phyloP scores from a whole-genome alignment of 1,140 invertebrate genomes.

The Linepithema humile region DNA sequence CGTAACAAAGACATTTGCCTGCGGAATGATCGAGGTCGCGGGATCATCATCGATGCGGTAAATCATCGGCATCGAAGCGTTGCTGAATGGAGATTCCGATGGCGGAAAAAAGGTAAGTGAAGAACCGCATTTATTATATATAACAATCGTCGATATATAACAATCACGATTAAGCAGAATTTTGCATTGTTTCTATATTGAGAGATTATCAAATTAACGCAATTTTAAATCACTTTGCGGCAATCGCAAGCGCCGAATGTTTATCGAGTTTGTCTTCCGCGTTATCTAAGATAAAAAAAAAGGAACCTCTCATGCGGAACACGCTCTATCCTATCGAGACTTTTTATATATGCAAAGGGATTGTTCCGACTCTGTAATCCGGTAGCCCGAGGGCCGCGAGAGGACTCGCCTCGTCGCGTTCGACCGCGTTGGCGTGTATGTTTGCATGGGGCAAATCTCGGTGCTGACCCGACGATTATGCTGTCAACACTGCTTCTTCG shows the following conservation, averaged over 20 bases:
- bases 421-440: slow-evolving; percentile 67
- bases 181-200: neutral
- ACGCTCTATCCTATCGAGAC: neutral
- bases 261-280: neutral
- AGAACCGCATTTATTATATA: neutral
- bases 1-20: slow-evolving; percentile 55
- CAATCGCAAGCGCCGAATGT: neutral
- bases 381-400: slow-evolving; percentile 34
- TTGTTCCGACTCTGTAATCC: neutral
- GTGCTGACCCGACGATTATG: slow-evolving; percentile 78
- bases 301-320: neutral
- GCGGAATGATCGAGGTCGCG: slow-evolving; percentile 34
- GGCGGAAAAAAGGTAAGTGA: neutral
- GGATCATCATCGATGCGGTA: slow-evolving; percentile 27
- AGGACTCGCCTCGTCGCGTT: neutral
- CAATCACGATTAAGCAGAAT: neutral
- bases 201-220: neutral
- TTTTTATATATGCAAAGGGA: neutral
- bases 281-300: neutral
- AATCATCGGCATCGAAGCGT: slow-evolving; percentile 43
- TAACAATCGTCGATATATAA: neutral
- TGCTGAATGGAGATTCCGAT: neutral
- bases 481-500: slow-evolving; percentile 78
- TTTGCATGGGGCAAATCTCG: slow-evolving; percentile 71
- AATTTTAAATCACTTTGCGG: neutral